Base-by-base conservation (phyloP, 2,797 vertebrate genomes). In the Falco peregrinus region DNA sequence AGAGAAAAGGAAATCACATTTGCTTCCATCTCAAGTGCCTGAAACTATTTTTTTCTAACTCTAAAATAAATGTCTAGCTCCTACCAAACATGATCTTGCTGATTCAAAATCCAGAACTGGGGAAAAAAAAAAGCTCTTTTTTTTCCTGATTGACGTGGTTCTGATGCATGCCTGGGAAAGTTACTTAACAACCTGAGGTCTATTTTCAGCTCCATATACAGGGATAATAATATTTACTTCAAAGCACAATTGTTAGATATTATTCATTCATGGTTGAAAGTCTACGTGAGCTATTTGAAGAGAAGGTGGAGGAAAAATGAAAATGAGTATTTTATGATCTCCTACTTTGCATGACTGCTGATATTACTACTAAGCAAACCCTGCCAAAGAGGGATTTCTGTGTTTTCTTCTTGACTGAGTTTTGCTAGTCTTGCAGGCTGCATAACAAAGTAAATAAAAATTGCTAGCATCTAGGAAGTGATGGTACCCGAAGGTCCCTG, bases 301-400 rank as follows among this genome's bases (percentile, higher is more conserved):
- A 64, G 57, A 95, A 93, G 87, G 84, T 89, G 86, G 88, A 96
- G 75, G 71, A 77, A 90, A 93, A 97, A 93, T 93, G 84, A 85
- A 92, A 96, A 95, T 77, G 0, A 94, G 75, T 86, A 53, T 94
- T 95, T 93, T 94, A 91, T 92, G 54, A 76, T 93, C 75, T 90
- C 22, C 26, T 94, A 51, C 47, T 96, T 95, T 95, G 87, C 87
- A 89, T 94, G 90, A 67, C 63, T 88, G 39, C 35, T 89, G 84
- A 87, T 92, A 81, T 60, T 67, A 65, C 56, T 73, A 53, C 26
- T 53, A 70, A 87, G 77, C n/a, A 91, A 90, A 78, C 26, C 29
- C 18, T 59, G 39, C 84, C 57, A 69, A 79, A 80, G 76, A 87
- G 29, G 31, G 16, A 13, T 67, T 89, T 92, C 76, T 90, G 31